Evolutionary conservation across 2,113 vertebrate species (phyloP).

Genomic region (Lutjanus erythropterus): DNA sequence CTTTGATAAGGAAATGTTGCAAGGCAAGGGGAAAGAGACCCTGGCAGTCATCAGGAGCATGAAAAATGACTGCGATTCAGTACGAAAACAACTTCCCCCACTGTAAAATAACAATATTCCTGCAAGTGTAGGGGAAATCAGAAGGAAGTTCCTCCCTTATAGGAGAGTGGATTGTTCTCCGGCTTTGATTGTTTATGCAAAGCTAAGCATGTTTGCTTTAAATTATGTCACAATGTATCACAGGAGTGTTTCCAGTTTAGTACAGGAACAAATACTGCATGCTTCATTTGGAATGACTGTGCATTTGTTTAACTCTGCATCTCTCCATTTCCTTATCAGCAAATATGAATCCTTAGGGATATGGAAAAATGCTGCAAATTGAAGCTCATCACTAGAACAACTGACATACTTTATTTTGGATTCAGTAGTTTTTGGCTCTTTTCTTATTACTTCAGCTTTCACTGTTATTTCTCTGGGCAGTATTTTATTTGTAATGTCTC

Average conservation of each 20-base stretch:
- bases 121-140: constrained; percentile 72
- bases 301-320: constrained; percentile 67
- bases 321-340: constrained; percentile 62
- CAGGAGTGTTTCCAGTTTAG: constrained; percentile 58
- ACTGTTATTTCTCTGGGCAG: constrained; percentile 16
- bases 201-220: constrained; percentile 78
- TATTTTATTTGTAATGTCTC: constrained; percentile 8
- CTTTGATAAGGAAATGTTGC: constrained; percentile 79
- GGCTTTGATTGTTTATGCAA: constrained; percentile 74
- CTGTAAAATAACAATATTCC: constrained; percentile 72
- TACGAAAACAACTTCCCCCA: constrained; percentile 69
- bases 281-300: constrained; percentile 65
- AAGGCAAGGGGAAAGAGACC: constrained; percentile 53
- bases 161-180: constrained; percentile 77
- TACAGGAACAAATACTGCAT: constrained; percentile 73
- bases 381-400: constrained; percentile 49
- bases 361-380: constrained; percentile 31
- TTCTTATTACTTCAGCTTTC: constrained; percentile 1
- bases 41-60: constrained; percentile 63
- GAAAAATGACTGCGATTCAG: constrained; percentile 71
- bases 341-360: constrained; percentile 30
- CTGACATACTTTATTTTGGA: constrained; percentile 19
- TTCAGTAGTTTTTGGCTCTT: constrained; percentile 34
- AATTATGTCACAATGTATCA: constrained; percentile 77
- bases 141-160: constrained; percentile 72